phyloP scores from a whole-genome alignment of 2,888 invertebrate genomes.

The Monopis laevigella region DNA sequence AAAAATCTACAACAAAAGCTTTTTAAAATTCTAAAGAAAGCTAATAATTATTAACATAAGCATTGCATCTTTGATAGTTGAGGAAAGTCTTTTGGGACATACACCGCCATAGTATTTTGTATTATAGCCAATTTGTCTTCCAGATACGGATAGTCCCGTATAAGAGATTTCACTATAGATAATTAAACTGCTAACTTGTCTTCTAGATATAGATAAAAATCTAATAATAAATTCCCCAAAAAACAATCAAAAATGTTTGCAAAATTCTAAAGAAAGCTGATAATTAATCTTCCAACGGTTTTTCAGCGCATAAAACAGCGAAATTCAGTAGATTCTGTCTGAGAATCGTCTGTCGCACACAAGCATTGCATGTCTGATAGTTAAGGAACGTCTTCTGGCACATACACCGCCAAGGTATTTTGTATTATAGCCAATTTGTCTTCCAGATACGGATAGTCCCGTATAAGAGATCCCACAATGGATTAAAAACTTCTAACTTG shows the following conservation, averaged over 20 bases:
- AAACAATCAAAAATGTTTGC: neutral
- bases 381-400: conserved; percentile 35
- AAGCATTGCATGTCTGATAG: conserved; percentile 24
- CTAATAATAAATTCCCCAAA: too few relatives aligned
- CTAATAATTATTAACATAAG: too few relatives aligned
- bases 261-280: neutral
- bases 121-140: conserved; percentile 43
- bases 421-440: conserved; percentile 42
- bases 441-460: conserved; percentile 70
- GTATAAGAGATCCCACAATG: conserved; percentile 63
- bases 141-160: conserved; percentile 70
- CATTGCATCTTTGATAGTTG: conserved; percentile 26
- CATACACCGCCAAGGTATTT: conserved; percentile 57
- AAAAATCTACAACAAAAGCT: too few relatives aligned
- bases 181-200: too few relatives aligned
- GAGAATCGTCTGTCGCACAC: conserved; percentile 17
- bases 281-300: conserved; percentile 23
- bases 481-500: too few relatives aligned
- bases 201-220: too few relatives aligned
- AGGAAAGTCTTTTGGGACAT: conserved; percentile 35
- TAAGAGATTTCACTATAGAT: conserved; percentile 66
- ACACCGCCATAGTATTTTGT: conserved; percentile 57
- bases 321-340: conserved; percentile 21
- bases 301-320: conserved; percentile 32
- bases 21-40: too few relatives aligned